Percentiles rank a stretch among this genome's conserved stretches.
Evolutionary conservation across 2,888 invertebrate species (phyloP).

Genomic region (Acheta domesticus): DNA sequence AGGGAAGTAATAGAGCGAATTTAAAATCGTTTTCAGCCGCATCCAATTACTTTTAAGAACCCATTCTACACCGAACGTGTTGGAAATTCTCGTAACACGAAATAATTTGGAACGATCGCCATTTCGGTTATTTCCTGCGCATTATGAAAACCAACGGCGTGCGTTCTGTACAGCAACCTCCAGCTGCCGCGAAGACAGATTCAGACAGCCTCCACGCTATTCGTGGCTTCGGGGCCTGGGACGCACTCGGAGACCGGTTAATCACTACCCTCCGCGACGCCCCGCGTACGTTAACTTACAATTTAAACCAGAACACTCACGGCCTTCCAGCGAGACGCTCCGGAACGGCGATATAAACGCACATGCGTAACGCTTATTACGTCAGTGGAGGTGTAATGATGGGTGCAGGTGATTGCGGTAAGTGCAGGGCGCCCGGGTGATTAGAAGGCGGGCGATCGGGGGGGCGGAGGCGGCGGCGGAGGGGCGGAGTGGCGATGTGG

Average conservation of each 20-base stretch:
- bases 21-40: no score
- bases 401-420: background rate
- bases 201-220: no score
- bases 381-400: background rate
- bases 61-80: no score
- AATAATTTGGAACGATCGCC: background rate
- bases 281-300: background rate
- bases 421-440: background rate
- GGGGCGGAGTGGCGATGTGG: no score
- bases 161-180: background rate
- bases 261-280: background rate
- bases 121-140: background rate
- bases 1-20: no score
- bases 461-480: background rate
- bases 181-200: background rate
- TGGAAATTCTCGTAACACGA: no score
- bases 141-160: background rate
- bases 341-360: background rate
- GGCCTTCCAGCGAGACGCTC: background rate
- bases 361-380: constrained; percentile 18
- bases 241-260: no score
- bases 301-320: background rate
- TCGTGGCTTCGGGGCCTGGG: no score
- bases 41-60: no score
- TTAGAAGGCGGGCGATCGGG: background rate